Evolutionary conservation across 2,797 vertebrate genomes (phyloP), one percentile per base, ranked within the genome.

Genomic region (Xenentodon cancila): DNA sequence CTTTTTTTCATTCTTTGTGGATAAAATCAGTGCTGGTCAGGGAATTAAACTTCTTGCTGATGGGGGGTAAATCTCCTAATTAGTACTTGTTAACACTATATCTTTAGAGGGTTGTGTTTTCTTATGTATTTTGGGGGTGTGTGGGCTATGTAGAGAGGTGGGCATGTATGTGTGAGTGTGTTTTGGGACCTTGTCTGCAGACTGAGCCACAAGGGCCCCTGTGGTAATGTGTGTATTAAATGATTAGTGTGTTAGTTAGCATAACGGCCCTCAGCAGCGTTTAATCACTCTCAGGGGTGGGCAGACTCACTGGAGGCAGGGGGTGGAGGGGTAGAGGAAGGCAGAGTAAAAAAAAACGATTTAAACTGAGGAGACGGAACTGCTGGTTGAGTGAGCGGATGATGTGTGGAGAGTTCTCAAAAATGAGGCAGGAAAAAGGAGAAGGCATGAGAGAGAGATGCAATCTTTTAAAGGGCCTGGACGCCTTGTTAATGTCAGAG

Each of bases 231-330:
- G 91, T 92, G 90, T 92, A 92, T 92, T 91, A 92, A 92, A 91
- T 92, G 91, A 92, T 93, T 93, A 93, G 91, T 90, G 89, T 87
- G 90, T 92, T 93, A 92, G 90, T 92, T 92, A 91, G 91, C 88
- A 90, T 91, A 92, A 90, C 89, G 81, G 86, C 86, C 90, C 89
- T 91, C 89, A 89, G 91, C 88, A 88, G 87, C 89, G 81, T 91
- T 91, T 93, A 93, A 93, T 92, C 92, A 91, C 92, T 92, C 92
- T 92, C 91, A 83, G 85, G 91, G 91, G 91, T 88, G 88, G 88
- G 87, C 83, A 68, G 87, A 85, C 90, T 92, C 88, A 90, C 86
- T 89, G 88, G 86, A 84, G 88, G 88, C 57, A 21, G 71, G n/a
- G 32, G 58, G 56, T 65, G 65, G 22, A 56, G 71, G 16, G 53